Conservation (phyloP, 1,140 invertebrate species). For the Magallana gigas region DNA sequence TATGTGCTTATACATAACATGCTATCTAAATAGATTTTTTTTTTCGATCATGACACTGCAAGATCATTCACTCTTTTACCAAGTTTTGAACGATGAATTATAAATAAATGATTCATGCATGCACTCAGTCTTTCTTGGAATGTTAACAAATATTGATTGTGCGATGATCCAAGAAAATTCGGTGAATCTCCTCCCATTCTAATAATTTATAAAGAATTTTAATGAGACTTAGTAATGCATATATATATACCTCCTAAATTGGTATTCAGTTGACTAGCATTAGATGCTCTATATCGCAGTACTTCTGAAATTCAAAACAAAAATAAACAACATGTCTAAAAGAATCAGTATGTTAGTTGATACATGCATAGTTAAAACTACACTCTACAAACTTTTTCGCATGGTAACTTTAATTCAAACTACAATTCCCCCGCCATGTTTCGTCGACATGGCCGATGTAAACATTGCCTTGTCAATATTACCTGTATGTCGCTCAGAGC, state of each 20-base stretch:
- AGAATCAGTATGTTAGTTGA: not conserved
- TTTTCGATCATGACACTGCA: no score
- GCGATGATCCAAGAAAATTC: no score
- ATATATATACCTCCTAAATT: not conserved
- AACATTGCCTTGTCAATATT: slow-evolving; percentile 43
- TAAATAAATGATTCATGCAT: no score
- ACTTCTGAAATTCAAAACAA: slow-evolving; percentile 23
- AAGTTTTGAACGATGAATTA: no score
- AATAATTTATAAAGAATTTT: no score
- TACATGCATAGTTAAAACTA: not conserved
- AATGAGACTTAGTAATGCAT: no score
- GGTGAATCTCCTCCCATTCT: no score
- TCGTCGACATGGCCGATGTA: slow-evolving; percentile 9
- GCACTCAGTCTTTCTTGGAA: no score
- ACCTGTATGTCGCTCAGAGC: slow-evolving; percentile 61
- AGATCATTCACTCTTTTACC: no score
- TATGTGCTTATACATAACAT: no score
- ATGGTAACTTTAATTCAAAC: not conserved
- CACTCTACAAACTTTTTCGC: not conserved
- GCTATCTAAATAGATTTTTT: no score
- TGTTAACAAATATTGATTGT: no score
- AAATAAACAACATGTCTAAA: not conserved
- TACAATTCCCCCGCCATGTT: not conserved
- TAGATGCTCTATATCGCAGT: slow-evolving; percentile 4
- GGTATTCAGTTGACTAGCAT: not conserved